A percentile compares a stretch with the other conserved stretches of the same genome.
phyloP scores from a whole-genome alignment of 2,113 vertebrate species.

The Benitochromis conjunctus region DNA sequence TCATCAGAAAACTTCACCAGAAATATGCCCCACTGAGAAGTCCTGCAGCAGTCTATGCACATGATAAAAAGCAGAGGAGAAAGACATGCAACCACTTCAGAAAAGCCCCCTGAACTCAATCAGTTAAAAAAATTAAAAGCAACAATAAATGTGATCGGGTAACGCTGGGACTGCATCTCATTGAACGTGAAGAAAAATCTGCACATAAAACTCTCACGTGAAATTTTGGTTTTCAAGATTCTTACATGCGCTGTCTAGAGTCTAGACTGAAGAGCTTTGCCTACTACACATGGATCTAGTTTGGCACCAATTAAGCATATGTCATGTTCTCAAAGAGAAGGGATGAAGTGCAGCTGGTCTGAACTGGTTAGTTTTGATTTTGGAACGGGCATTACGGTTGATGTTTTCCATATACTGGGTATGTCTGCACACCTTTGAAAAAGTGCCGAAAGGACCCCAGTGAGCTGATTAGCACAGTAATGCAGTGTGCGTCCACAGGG shows the following conservation, averaged over 20 bases:
- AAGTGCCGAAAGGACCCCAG: background rate
- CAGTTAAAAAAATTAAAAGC: background rate
- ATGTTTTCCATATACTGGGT: background rate
- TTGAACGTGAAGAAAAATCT: background rate
- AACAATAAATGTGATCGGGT: background rate
- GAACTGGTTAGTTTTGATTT: background rate
- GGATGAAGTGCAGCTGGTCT: background rate
- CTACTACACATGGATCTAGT: background rate
- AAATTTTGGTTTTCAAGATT: background rate
- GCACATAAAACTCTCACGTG: fast-evolving
- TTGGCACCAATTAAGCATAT: background rate
- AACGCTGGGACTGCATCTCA: background rate
- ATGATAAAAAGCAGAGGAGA: background rate
- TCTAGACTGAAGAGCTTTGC: background rate
- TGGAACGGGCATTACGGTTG: fast-evolving
- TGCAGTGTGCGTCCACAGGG: background rate
- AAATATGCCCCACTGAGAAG: background rate
- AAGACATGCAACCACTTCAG: background rate
- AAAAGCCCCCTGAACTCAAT: background rate
- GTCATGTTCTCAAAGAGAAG: background rate
- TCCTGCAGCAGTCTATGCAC: background rate
- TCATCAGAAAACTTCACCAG: background rate
- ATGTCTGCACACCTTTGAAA: background rate
- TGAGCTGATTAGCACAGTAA: background rate
- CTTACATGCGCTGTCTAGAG: background rate